Conservation (phyloP, 53 echinoderm and acorn worm genomes). For the Crossaster papposus region DNA sequence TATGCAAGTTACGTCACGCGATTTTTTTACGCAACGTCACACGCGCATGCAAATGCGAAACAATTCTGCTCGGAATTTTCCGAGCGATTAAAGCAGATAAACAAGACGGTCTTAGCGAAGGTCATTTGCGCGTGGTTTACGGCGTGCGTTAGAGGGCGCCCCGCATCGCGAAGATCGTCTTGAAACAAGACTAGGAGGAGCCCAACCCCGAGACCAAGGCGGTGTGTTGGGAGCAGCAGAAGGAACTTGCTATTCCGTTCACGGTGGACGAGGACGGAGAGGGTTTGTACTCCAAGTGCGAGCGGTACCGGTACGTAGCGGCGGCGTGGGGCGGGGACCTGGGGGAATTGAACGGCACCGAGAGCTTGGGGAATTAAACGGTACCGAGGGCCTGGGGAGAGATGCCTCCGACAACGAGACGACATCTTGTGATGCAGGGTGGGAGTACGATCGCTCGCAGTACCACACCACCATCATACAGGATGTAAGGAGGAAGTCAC, state of each 20-base stretch:
- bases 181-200: no score
- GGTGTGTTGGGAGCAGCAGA: conserved; percentile 29
- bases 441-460: conserved; percentile 65
- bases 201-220: neutral
- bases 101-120: no score
- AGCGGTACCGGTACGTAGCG: conserved; percentile 27
- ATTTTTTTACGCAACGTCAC: no score
- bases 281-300: conserved; percentile 30
- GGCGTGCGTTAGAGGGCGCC: no score
- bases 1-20: no score
- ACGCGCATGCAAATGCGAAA: no score
- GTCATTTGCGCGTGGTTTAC: no score
- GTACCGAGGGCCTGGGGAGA: neutral
- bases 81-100: no score
- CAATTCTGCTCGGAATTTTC: no score
- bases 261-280: conserved; percentile 16
- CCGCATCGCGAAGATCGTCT: no score
- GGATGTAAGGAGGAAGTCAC: conserved; percentile 14
- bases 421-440: conserved; percentile 29
- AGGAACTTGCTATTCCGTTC: conserved; percentile 30
- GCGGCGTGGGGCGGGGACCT: neutral
- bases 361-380: neutral
- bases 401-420: conserved; percentile 11
- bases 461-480: conserved; percentile 48
- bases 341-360: neutral